phyloP scores from a whole-genome alignment of 53 echinoderm and acorn worm genomes.

The Apostichopus leukothele region DNA sequence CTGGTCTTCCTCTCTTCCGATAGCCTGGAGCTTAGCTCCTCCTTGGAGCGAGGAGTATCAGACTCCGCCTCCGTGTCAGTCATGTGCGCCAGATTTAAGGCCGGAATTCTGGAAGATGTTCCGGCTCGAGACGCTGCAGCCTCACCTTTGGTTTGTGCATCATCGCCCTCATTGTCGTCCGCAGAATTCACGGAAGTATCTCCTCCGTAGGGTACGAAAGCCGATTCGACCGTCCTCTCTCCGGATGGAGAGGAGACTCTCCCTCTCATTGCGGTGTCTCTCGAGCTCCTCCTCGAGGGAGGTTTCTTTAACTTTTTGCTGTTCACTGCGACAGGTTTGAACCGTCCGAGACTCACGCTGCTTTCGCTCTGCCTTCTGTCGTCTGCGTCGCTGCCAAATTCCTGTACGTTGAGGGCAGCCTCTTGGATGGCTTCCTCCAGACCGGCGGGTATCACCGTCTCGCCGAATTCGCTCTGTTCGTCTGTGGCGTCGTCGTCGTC shows the following conservation, averaged over 20 bases:
- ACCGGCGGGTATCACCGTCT: constrained; percentile 31
- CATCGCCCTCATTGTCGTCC: neutral
- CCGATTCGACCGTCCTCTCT: neutral
- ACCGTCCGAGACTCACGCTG: constrained; percentile 10
- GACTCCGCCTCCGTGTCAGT: constrained; percentile 27
- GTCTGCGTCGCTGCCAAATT: neutral
- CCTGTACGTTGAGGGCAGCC: constrained; percentile 28
- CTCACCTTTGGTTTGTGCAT: neutral
- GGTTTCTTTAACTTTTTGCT: neutral
- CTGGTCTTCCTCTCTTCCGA: constrained; percentile 38
- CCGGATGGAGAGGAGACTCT: neutral
- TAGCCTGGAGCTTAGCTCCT: constrained; percentile 28
- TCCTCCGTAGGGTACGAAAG: neutral
- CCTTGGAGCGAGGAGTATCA: constrained; percentile 34
- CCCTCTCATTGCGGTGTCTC: neutral
- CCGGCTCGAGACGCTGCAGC: neutral
- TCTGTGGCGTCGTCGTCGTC: neutral
- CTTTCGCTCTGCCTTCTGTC: neutral
- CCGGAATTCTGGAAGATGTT: neutral
- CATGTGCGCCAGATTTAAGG: neutral
- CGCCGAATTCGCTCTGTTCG: constrained; percentile 8
- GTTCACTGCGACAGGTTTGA: constrained; percentile 9
- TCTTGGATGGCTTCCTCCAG: constrained; percentile 8
- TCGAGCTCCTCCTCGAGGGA: neutral
- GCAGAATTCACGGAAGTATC: neutral